Conservation (phyloP, 2,888 invertebrate species). For the Geotrupes spiniger region DNA sequence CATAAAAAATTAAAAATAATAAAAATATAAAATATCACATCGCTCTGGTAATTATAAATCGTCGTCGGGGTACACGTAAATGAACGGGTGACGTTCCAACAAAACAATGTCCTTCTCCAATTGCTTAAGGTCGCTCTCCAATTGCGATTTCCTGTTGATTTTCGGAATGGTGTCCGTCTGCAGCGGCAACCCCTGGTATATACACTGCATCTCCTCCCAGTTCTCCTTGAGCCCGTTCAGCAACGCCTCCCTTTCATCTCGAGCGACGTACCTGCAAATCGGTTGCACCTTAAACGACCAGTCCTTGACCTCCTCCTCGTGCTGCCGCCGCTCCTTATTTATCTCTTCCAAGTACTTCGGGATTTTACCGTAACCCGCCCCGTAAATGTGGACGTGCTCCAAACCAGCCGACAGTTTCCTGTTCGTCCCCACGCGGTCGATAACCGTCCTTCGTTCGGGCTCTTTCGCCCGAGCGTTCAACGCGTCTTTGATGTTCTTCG, state of each 20-base stretch:
- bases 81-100: conserved; percentile 78
- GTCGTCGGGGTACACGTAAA: conserved; percentile 65
- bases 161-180: conserved; percentile 85
- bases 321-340: conserved; percentile 38
- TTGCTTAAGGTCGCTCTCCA: conserved; percentile 75
- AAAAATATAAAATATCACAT: conserved; percentile 4
- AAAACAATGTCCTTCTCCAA: conserved; percentile 83
- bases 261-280: conserved; percentile 59
- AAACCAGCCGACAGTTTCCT: conserved; percentile 64
- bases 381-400: conserved; percentile 62
- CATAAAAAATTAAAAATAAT: not conserved
- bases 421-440: conserved; percentile 62
- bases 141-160: conserved; percentile 70
- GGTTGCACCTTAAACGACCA: conserved; percentile 51
- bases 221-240: conserved; percentile 74
- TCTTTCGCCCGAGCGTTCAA: conserved; percentile 56
- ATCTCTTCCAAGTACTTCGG: conserved; percentile 62
- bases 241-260: conserved; percentile 60
- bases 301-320: conserved; percentile 41
- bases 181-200: conserved; percentile 78
- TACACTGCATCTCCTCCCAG: conserved; percentile 76
- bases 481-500: conserved; percentile 61
- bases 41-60: conserved; percentile 21
- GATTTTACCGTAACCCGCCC: conserved; percentile 67
- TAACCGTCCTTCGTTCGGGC: conserved; percentile 58